Evolutionary conservation across 2,888 invertebrate species (phyloP), one percentile per base, ranked within the genome.

Genomic region (Pollenia amentaria): DNA sequence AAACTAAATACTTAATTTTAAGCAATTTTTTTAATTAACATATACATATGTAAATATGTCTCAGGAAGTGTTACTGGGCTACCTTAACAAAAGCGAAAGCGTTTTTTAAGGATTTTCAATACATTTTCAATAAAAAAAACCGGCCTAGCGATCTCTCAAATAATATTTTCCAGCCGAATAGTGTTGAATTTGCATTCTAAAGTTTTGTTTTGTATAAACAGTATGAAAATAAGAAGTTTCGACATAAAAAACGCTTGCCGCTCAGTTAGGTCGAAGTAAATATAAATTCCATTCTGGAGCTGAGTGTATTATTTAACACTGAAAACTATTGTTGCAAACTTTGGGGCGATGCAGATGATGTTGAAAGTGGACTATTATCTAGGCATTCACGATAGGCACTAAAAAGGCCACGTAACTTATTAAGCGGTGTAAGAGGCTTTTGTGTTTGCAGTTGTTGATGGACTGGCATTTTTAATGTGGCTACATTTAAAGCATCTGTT

Each of bases 391-490:
- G 90, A 46, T 90, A 91, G 57, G 89, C 89, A 67, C 88, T 89
- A 44, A 92, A 91, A 3, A 90, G 80, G 7, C 91, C 91, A 14
- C 88, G 89, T 80, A 89, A 16, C 80, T 90, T 91, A 80, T 89
- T 89, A 3, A 88, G 57, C 9, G 91, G 91, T 42, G 91, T 90
- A 53, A 79, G 29, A n/a, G 82, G 84, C 57, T 42, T 70, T 72
- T 83, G 79, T 21, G 14, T 53, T 57, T 55, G 40, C 14, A 72
- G 14, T 48, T 83, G 51, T 46, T 80, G 64, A 0, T 78, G 62
- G 11, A 40, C 2, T 12, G 57, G 44, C 2, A 69, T 4, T 64
- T 77, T 77, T 4, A 62, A 18, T 14, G 29, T 21, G 11, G 42
- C 42, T 9, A 29, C 53, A 75, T 69, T 69, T 21, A 6, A 9